Percentiles rank a stretch among this genome's conserved stretches.
These are phyloP conservation scores for Centruroides sculpturatus DNA, from an alignment of 1,140 invertebrate genomes.

Conservation along the genomic window DNA sequence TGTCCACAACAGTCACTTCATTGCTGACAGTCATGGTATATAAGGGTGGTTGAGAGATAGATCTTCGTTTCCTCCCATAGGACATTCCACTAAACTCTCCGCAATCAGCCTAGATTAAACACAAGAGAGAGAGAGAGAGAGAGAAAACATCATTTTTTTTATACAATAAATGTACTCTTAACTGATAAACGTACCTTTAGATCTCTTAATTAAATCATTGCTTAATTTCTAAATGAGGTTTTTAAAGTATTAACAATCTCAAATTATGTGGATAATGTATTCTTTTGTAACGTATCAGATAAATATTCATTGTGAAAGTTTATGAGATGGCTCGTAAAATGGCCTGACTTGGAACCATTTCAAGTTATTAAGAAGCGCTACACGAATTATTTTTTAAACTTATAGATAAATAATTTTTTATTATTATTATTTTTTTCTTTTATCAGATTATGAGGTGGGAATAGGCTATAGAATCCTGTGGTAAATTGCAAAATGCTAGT, in stretches of 20 bases:
- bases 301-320: not conserved
- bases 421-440: no score
- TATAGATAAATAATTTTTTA: no score
- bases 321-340: not conserved
- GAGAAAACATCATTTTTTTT: not conserved
- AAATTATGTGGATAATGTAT: not conserved
- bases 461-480: no score
- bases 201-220: not conserved
- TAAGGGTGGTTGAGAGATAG: not conserved
- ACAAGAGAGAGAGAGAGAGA: not conserved
- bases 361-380: no score
- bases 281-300: not conserved
- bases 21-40: constrained; percentile 3
- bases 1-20: constrained; percentile 10
- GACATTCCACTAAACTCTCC: constrained; percentile 13
- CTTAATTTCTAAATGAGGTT: not conserved
- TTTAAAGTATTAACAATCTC: not conserved
- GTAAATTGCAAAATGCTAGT: no score
- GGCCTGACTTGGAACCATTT: no score
- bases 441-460: no score
- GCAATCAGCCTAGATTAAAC: constrained; percentile 8
- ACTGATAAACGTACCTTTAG: not conserved
- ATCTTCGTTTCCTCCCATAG: constrained; percentile 7
- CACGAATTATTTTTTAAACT: no score
- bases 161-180: not conserved